Conservation (phyloP, 2,888 invertebrate genomes). For the Balanococcus diminutus region DNA sequence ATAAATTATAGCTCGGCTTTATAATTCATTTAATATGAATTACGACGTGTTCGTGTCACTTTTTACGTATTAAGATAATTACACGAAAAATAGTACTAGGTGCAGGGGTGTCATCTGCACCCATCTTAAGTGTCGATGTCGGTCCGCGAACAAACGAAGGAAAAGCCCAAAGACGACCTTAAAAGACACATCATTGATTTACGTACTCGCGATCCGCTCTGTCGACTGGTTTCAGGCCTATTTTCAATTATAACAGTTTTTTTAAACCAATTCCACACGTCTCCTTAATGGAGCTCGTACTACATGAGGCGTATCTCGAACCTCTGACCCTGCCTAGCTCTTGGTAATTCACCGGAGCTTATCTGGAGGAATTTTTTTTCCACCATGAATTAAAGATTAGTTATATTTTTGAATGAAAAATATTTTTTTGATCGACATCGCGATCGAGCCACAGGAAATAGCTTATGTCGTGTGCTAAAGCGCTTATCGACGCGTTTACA, state of each 20-base stretch:
- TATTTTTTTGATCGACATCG: neutral
- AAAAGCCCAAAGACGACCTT: neutral
- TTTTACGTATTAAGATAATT: conserved; percentile 17
- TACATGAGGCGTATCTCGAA: neutral
- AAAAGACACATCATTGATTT: conserved; percentile 10
- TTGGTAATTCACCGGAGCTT: neutral
- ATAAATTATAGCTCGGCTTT: conserved; percentile 48
- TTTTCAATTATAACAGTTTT: conserved; percentile 8
- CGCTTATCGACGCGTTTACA: neutral
- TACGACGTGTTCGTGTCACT: conserved; percentile 45
- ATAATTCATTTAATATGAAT: conserved; percentile 52
- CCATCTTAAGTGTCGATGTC: neutral
- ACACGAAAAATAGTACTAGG: neutral
- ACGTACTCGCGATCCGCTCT: neutral
- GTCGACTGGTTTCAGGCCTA: too few species aligned
- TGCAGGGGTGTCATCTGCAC: neutral
- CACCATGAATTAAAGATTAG: neutral
- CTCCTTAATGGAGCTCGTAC: neutral
- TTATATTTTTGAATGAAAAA: neutral
- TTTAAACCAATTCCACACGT: neutral
- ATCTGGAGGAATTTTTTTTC: neutral
- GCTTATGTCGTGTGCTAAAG: neutral
- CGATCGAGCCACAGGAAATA: neutral
- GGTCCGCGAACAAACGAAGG: neutral
- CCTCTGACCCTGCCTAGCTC: too few species aligned